A percentile compares a stretch with the other conserved stretches of the same genome.
Conservation (phyloP, 2,113 vertebrate species). For the Balaenoptera acutorostrata region DNA sequence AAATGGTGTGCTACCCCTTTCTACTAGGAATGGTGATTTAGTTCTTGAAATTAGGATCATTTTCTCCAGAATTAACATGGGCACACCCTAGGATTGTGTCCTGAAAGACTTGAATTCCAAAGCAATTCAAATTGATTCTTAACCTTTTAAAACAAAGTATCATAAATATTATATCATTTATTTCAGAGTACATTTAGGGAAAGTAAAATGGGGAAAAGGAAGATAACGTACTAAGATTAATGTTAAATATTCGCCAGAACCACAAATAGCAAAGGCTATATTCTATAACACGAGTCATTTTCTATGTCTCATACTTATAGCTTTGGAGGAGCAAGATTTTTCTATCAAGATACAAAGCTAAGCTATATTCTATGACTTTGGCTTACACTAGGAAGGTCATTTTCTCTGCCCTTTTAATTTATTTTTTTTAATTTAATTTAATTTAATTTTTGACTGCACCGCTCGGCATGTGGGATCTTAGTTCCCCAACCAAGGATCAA, state of each 20-base stretch:
- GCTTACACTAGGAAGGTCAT: neutral
- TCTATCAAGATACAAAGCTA: neutral
- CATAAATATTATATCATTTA: neutral
- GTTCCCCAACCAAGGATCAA: no score
- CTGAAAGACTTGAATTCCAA: conserved; percentile 10
- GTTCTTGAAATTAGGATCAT: neutral
- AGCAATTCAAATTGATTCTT: neutral
- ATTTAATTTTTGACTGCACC: no score
- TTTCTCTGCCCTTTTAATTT: neutral
- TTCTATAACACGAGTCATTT: conserved; percentile 7
- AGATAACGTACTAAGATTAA: neutral
- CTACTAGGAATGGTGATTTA: neutral
- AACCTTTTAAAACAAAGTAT: conserved; percentile 2
- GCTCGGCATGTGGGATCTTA: no score
- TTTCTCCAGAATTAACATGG: conserved; percentile 1
- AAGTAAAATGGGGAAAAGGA: conserved; percentile 2
- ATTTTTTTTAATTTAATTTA: no score
- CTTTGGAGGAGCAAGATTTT: neutral
- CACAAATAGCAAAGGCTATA: neutral
- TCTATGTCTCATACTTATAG: neutral
- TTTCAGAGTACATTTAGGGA: conserved; percentile 3
- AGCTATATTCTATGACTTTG: neutral
- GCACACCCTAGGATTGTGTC: neutral
- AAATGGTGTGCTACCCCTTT: neutral
- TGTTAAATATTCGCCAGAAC: neutral